Percentiles rank a stretch among this genome's conserved stretches.
Evolutionary conservation across 1,140 invertebrate genomes (phyloP).

Genomic region (honey bee (Apis mellifera)): DNA sequence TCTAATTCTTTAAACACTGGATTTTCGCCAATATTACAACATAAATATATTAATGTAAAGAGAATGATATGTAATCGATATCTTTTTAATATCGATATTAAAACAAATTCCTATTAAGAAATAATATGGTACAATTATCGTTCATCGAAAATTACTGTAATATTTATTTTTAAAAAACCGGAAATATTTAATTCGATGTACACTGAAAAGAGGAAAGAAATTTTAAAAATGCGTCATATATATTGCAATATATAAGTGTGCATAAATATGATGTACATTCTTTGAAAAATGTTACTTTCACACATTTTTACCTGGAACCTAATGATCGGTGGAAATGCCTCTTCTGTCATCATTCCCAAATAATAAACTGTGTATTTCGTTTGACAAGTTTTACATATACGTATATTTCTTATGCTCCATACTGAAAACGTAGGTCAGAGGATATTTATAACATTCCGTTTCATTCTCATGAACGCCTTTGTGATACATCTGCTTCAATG

Average conservation of each 20-base stretch:
- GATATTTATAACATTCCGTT: slow-evolving; percentile 73
- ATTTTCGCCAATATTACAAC: slow-evolving; percentile 52
- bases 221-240: background rate
- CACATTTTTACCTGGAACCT: slow-evolving; percentile 73
- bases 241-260: background rate
- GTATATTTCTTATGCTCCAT: slow-evolving; percentile 71
- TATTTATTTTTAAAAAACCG: background rate
- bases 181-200: background rate
- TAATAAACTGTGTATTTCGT: slow-evolving; percentile 70
- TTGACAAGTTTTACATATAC: slow-evolving; percentile 70
- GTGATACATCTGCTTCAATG: slow-evolving; percentile 24
- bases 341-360: slow-evolving; percentile 73
- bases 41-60: background rate
- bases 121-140: background rate
- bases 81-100: background rate
- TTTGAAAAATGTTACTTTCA: slow-evolving; percentile 3
- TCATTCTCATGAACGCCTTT: slow-evolving; percentile 66
- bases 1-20: slow-evolving; percentile 50
- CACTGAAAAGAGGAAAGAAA: background rate
- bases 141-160: background rate
- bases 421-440: slow-evolving; percentile 69
- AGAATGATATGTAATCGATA: background rate
- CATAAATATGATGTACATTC: background rate
- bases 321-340: slow-evolving; percentile 72
- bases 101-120: background rate